Evolutionary conservation across 2,113 vertebrate genomes (phyloP).

Genomic region (Alexandromys fortis): DNA sequence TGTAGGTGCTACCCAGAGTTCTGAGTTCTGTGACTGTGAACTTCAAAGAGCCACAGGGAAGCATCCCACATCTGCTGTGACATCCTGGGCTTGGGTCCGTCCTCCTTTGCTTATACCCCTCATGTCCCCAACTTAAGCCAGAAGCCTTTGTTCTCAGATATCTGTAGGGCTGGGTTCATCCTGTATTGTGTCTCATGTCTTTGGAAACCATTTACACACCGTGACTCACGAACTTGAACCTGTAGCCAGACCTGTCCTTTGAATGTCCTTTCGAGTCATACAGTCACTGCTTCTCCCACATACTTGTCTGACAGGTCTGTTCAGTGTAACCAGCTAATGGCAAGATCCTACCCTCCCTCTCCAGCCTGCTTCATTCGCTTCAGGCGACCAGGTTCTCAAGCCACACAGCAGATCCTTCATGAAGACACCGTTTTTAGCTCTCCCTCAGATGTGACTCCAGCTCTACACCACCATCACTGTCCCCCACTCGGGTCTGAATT

Average conservation of each 20-base stretch:
- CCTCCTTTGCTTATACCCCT: not conserved
- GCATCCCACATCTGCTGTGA: not conserved
- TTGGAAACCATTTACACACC: not conserved
- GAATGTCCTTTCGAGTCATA: not conserved
- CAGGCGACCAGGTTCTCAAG: not conserved
- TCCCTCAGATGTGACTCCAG: not conserved
- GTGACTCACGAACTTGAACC: not conserved
- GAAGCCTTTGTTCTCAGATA: not conserved
- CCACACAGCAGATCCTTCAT: not conserved
- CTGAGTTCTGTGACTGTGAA: constrained; percentile 32
- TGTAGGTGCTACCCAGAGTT: not conserved
- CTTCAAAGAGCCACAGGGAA: not conserved
- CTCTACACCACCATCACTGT: not conserved
- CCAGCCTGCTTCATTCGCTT: not conserved
- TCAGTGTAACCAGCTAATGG: not conserved
- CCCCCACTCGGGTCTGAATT: not conserved
- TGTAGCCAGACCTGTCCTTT: not conserved
- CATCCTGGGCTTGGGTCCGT: not conserved
- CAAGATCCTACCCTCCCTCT: not conserved
- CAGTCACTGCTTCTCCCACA: not conserved
- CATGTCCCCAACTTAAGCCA: not conserved
- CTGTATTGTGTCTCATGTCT: not conserved
- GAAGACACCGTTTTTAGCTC: not conserved
- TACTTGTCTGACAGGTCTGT: not conserved
- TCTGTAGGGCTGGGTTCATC: not conserved